Evolutionary conservation across 1,140 invertebrate species (phyloP).

Genomic region (Drosophila simulans): DNA sequence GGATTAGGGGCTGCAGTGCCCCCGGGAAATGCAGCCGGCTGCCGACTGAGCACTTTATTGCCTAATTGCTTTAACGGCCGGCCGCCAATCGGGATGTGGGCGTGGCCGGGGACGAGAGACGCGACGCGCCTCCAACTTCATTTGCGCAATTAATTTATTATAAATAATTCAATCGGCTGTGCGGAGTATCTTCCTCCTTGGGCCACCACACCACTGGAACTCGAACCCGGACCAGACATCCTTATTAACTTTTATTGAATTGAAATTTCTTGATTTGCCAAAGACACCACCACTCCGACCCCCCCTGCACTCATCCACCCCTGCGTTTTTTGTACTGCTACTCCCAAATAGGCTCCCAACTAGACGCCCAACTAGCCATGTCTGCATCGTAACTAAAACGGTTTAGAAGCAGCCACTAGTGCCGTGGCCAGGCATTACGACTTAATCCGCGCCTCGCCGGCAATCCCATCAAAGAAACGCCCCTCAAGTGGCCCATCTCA

Average conservation of each 20-base stretch:
- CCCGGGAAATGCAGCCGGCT: constrained; percentile 5
- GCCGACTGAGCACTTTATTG: constrained; percentile 16
- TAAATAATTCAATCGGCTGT: constrained; percentile 72
- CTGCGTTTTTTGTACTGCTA: background rate
- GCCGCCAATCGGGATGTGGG: constrained; percentile 30
- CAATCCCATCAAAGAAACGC: constrained; percentile 65
- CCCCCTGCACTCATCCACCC: background rate
- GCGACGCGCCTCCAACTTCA: constrained; percentile 27
- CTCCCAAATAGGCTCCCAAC: too few relatives aligned
- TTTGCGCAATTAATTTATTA: constrained; percentile 77
- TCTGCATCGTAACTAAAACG: constrained; percentile 8
- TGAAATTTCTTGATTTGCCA: constrained; percentile 43
- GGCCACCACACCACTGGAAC: background rate
- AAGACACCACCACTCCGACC: background rate
- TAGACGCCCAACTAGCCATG: constrained; percentile 8
- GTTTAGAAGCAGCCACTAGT: constrained; percentile 24
- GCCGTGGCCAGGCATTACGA: constrained; percentile 38
- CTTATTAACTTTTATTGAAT: constrained; percentile 80
- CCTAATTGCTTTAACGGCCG: constrained; percentile 33
- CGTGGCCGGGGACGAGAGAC: constrained; percentile 15
- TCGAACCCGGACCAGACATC: constrained; percentile 51
- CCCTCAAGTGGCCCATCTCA: constrained; percentile 62
- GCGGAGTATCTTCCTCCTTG: background rate
- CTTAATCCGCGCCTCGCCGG: constrained; percentile 15
- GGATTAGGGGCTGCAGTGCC: constrained; percentile 16